Percentiles rank a stretch among this genome's conserved stretches.
phyloP scores from a whole-genome alignment of 2,797 vertebrate species.

The Onychomys leucogaster region DNA sequence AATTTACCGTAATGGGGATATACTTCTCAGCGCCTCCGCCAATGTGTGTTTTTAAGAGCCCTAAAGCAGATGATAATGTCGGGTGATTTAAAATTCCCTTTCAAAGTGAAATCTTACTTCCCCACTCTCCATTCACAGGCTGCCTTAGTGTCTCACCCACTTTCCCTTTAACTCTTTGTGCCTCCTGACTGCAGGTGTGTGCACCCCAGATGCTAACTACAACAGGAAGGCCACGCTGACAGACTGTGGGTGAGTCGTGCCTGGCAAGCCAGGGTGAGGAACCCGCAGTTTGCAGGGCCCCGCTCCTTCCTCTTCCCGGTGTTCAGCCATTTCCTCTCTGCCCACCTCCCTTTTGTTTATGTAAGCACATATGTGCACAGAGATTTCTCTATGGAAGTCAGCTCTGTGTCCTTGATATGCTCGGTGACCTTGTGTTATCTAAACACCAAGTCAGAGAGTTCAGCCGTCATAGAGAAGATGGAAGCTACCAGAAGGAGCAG shows the following conservation, averaged over 20 bases:
- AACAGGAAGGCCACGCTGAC: background rate
- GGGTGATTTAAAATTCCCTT: conserved; percentile 75
- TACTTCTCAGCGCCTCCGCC: conserved; percentile 74
- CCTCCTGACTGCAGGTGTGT: background rate
- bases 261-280: background rate
- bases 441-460: background rate
- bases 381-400: background rate
- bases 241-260: background rate
- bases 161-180: background rate
- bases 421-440: background rate
- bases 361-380: background rate
- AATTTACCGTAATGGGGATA: conserved; percentile 80
- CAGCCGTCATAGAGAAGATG: background rate
- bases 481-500: background rate
- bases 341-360: no score
- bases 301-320: accelerated
- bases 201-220: background rate
- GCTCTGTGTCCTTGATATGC: background rate
- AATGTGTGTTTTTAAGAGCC: conserved; percentile 72
- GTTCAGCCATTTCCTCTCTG: background rate
- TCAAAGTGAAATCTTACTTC: conserved; percentile 71
- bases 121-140: conserved; percentile 29
- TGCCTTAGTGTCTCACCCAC: conserved; percentile 1
- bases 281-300: background rate
- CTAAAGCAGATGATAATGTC: conserved; percentile 79